A percentile compares a stretch with the other conserved stretches of the same genome.
Conservation (phyloP, 2,113 vertebrate genomes). For the Daubentonia madagascariensis region DNA sequence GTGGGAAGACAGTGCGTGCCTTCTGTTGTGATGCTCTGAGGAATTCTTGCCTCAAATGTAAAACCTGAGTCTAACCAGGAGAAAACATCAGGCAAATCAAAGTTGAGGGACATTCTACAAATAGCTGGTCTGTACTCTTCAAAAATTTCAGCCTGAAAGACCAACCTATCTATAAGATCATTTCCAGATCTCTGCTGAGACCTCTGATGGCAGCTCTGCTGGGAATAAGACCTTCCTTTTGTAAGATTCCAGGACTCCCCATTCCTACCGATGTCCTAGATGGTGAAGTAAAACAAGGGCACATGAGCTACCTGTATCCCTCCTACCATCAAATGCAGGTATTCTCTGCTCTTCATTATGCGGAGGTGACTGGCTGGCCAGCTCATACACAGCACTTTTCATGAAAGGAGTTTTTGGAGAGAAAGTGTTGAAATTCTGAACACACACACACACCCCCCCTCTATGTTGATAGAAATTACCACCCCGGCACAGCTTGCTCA, state of each 20-base stretch:
- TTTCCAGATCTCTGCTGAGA: neutral
- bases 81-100: neutral
- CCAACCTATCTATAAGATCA: neutral
- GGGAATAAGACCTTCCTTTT: neutral
- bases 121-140: neutral
- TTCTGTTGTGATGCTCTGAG: neutral
- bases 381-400: neutral
- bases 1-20: neutral
- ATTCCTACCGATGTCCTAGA: neutral
- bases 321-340: neutral
- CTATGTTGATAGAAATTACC: conserved; percentile 9
- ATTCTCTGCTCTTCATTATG: neutral
- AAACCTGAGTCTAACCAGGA: neutral
- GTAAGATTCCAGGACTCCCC: neutral
- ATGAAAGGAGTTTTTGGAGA: neutral
- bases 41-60: neutral
- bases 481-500: conserved; percentile 28
- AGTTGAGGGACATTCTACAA: neutral
- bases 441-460: neutral
- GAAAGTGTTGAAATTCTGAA: neutral
- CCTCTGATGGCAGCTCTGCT: neutral
- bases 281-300: neutral
- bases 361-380: neutral
- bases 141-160: neutral
- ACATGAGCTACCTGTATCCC: neutral